Base-by-base conservation (phyloP, 2,797 vertebrate species). In the Anguilla obscura region DNA sequence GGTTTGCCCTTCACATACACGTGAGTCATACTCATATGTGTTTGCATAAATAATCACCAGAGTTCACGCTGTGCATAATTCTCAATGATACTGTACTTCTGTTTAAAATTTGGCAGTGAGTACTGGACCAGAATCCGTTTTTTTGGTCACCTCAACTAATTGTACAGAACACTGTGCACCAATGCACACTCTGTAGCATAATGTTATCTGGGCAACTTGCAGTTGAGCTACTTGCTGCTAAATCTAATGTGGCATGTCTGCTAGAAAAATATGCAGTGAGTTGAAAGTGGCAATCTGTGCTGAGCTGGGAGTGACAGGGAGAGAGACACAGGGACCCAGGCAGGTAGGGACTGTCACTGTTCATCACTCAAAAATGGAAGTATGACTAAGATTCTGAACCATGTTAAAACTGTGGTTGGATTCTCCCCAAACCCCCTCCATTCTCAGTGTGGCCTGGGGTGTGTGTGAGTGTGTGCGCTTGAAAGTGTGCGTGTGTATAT, bases 231-330 rank as follows among this genome's bases (percentile, higher is more conserved):
- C 45, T 82, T 10, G 36, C 21, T 9, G 21, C 79, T 48, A 82
- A 82, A 82, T 82, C 5, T n/a, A 50, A 82, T 21, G 40, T 50
- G 79, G 79, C 79, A 12, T 24, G 45, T 50, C 79, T 82, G 79
- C 79, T n/a, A 50, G 45, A 21, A n/a, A 9, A 24, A 48, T 82
- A n/a, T 50, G 79, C 74, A 40, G 74, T 82, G 40, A 82, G 40
- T 12, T 82, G 79, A n/a, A n/a, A 82, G 79, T 9, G 79, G 45
- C 79, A n/a, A 18, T 24, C 21, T 82, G 79, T 45, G 2, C 21
- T 82, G 79, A 27, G 45, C 40, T 82, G 7, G 45, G 40, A 50
- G 79, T 48, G 79, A 50, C 40, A 48, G 9, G 45, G 40, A 82
- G 40, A 1, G 79, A 9, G 79, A 82, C 45, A 48, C 21, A 50